These are phyloP conservation scores for Cheilinus undulatus DNA, from an alignment of 2,113 vertebrate species.

Conservation along the genomic window DNA sequence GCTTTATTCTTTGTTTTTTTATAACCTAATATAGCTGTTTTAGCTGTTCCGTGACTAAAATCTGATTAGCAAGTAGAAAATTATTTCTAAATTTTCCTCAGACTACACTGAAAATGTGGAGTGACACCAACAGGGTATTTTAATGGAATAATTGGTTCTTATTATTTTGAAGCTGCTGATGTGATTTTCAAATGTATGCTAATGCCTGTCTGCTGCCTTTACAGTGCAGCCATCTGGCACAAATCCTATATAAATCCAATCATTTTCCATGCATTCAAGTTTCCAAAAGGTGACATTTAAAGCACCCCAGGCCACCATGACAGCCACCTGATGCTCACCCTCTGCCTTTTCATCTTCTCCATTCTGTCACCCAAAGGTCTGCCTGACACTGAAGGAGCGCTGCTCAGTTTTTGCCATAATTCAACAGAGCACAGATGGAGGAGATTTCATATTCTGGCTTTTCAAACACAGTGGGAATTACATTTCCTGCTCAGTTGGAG, in stretches of 20 bases:
- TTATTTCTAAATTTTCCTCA: not conserved
- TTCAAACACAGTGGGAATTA: slow-evolving; percentile 28
- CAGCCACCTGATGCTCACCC: slow-evolving; percentile 28
- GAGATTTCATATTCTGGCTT: slow-evolving; percentile 5
- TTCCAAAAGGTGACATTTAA: slow-evolving; percentile 31
- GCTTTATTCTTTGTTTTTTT: not conserved
- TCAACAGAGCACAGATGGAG: slow-evolving; percentile 21
- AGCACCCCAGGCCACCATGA: slow-evolving; percentile 19
- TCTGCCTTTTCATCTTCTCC: slow-evolving; percentile 21
- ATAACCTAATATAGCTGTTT: not conserved
- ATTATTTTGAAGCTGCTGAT: too few relatives aligned
- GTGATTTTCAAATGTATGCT: not conserved
- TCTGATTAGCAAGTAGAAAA: not conserved
- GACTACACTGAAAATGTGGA: not conserved
- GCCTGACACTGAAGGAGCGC: not conserved
- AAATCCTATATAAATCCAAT: not conserved
- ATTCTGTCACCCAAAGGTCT: slow-evolving; percentile 17
- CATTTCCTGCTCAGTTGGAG: not conserved
- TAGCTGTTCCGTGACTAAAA: not conserved
- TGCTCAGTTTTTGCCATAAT: not conserved
- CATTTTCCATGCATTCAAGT: slow-evolving; percentile 2
- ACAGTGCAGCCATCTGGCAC: not conserved
- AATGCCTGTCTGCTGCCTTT: not conserved
- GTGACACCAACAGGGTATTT: not conserved
- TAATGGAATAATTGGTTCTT: not conserved